Base-by-base conservation (phyloP, 2,113 vertebrate genomes). In the Lagenorhynchus albirostris region DNA sequence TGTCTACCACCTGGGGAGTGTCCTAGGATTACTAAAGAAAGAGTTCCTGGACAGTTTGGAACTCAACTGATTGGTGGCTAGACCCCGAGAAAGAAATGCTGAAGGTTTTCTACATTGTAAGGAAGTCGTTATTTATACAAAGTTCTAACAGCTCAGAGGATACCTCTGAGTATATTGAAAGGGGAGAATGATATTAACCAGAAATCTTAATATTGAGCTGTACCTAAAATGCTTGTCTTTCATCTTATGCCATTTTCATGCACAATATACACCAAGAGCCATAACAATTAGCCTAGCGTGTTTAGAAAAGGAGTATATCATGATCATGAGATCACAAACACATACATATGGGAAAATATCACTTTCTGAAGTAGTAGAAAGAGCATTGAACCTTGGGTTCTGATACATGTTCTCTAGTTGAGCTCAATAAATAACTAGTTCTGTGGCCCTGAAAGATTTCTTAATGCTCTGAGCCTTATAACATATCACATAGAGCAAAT, bases 1-100 rank as follows among this genome's bases (percentile, higher is more conserved):
- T 95, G 79, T 33, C 58, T 36, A 53, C 81, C 81, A 92, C 84
- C 95, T 89, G 87, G 80, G 84, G 67, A 86, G 47, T 21, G 0
- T 84, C 96, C 41, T 44, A 60, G 38, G 86, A n/a, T 94, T 96
- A n/a, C 77, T 70, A 76, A 65, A 74, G 65, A 74, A 96, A 68
- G 25, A 44, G 13, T 82, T 21, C 10, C 58, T 68, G 15, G 10
- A 92, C 76, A n/a, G 21, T 62, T 92, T 98, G 95, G 60, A 96
- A 82, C 83, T 97, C 21, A 20, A 73, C 1, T 79, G 20, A 83
- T 2, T 81, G 73, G 71, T 86, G 94, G 73, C 62, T 97, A 38
- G 5, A 23, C 17, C 20, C n/a, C 85, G 0, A 0, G 74, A 84
- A 79, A 95, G 50, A 33, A 68, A 89, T 0, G 3, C 0, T 15